Evolutionary conservation across 2,113 vertebrate species (phyloP), one percentile per base, ranked within the genome.

Genomic region (Lampris incognitus): DNA sequence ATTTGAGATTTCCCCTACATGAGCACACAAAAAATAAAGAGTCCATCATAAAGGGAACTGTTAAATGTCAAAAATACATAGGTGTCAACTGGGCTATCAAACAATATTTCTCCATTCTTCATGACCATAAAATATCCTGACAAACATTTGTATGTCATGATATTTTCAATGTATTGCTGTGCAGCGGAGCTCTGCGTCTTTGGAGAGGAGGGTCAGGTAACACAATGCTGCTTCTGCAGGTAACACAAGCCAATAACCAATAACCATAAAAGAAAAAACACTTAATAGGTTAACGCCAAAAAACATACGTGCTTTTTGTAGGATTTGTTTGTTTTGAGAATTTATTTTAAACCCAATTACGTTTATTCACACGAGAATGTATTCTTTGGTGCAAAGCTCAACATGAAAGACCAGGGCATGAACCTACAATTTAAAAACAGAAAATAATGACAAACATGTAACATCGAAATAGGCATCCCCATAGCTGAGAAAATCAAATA

Each of bases 301-400:
- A 82, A 48, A 58, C 64, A 76, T 52, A 51, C 49, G 37, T 40
- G 55, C 55, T 10, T 4, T 83, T 81, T 86, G 64, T 55, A 24
- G 24, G 24, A 24, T 24, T 24, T 24, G 24, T 24, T 24, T 24
- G 24, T 24, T 24, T 24, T 24, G 24, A 24, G 24, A 24, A 24
- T 24, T 24, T 24, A 24, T 24, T 24, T 24, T 24, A 24, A 24
- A 24, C 24, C 24, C 24, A 24, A 24, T 24, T 24, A 24, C 24
- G 24, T 24, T 24, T 24, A 24, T 24, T 24, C 24, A 24, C 24
- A 24, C 24, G 24, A 24, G 24, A 24, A 24, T 24, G 24, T 24
- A 24, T 0, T 24, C 24, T 24, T 24, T 24, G 24, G 24, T 24
- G 24, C 24, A 24, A 24, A 24, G 24, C 24, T 24, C 24, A 24